Evolutionary conservation across 2,113 vertebrate genomes (phyloP), one percentile per base, ranked within the genome.

Genomic region (Cavia porcellus): DNA sequence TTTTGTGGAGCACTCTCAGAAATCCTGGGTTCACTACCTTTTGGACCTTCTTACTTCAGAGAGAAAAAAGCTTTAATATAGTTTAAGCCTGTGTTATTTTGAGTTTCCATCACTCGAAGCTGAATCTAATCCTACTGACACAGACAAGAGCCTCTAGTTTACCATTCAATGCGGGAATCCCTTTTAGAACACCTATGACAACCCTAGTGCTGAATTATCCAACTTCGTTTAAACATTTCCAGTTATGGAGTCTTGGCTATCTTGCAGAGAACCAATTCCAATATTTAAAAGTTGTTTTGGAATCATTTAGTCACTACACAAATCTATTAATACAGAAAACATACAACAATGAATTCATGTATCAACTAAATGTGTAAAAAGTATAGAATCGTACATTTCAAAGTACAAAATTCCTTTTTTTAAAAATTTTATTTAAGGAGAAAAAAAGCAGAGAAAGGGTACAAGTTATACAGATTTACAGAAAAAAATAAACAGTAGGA

Each of bases 321-420:
- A 96, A 68, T 38, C 28, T 57, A 66, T 45, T 85, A 38, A 59
- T 50, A 79, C 11, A 86, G n/a, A 92, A 94, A 89, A 82, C 7
- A 80, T 19, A 19, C 4, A 75, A 45, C 38, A 80, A 52, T 55
- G 32, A 30, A 80, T 20, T 30, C 77, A 35, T 20, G 47, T 52
- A 55, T 80, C 38, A 80, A 80, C 7, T 35, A 80, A 35, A 80
- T 55, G 70, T 7, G 1, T 38, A 35, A 86, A 87, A 47, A 80
- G 70, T 47, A 64, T 30, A 90, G 47, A 87, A 55, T 61, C 57
- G 61, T 42, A 11, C 57, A 45, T 45, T 77, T 94, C 68, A 55
- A 82, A 89, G n/a, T 75, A 74, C n/a, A n/a, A n/a, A n/a, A n/a
- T n/a, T n/a, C n/a, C n/a, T n/a, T n/a, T n/a, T n/a, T n/a, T n/a